These are phyloP conservation scores for Cetoscarus ocellatus DNA, from an alignment of 2,797 vertebrate genomes.

Conservation along the genomic window DNA sequence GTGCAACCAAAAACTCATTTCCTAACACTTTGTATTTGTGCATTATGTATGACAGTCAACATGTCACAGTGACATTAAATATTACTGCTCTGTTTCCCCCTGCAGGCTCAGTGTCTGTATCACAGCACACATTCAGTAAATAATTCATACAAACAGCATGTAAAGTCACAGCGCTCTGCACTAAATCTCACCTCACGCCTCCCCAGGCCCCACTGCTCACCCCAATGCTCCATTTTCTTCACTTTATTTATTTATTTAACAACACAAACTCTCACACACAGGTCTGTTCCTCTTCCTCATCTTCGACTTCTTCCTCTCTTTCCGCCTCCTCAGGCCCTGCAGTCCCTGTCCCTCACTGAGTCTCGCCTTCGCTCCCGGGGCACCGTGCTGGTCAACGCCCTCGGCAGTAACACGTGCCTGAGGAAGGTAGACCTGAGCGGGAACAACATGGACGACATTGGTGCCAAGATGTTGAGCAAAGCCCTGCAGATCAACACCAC, in stretches of 20 bases:
- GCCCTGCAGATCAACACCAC: constrained; percentile 90
- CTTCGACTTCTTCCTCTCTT: constrained; percentile 4
- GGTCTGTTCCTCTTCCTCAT: neutral
- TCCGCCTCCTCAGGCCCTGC: constrained; percentile 83
- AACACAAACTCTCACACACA: neutral
- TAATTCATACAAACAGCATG: constrained; percentile 66
- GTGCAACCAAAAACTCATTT: neutral
- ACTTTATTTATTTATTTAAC: constrained; percentile 26
- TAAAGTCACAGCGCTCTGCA: constrained; percentile 51
- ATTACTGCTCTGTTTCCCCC: constrained; percentile 48
- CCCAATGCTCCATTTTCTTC: neutral
- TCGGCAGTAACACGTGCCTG: constrained; percentile 93
- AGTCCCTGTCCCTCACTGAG: constrained; percentile 89
- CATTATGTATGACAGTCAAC: constrained; percentile 33
- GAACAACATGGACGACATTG: constrained; percentile 92
- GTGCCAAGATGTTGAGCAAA: constrained; percentile 95
- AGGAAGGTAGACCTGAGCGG: constrained; percentile 92
- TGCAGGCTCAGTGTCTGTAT: constrained; percentile 44
- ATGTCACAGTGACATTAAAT: constrained; percentile 59
- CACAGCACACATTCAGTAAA: constrained; percentile 55
- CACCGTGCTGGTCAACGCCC: constrained; percentile 91
- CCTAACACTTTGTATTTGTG: constrained; percentile 19
- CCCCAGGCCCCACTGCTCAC: neutral
- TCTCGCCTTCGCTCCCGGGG: constrained; percentile 90
- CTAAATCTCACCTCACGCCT: constrained; percentile 25